Conservation (phyloP, 2,888 invertebrate species). For the Drosophila atripex region DNA sequence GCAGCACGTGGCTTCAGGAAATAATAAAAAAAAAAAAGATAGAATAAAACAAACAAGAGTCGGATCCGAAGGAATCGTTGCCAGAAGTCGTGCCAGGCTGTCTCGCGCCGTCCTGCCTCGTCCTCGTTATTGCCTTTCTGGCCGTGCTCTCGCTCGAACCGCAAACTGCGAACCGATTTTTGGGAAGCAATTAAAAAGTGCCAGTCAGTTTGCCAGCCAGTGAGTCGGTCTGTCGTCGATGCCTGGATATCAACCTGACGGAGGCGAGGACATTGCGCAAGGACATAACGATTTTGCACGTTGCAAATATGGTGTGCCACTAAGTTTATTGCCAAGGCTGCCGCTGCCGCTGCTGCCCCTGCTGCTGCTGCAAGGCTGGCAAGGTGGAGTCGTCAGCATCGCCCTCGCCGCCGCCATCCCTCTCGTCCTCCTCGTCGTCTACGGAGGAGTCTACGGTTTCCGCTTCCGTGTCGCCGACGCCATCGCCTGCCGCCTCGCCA, state of each 20-base stretch:
- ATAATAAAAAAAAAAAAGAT: constrained; percentile 39
- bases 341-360: constrained; percentile 4
- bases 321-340: constrained; percentile 69
- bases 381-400: constrained; percentile 70
- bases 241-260: constrained; percentile 59
- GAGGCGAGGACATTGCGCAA: constrained; percentile 53
- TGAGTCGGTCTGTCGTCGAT: constrained; percentile 39
- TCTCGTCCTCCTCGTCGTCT: constrained; percentile 37
- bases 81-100: constrained; percentile 31
- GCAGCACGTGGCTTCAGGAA: constrained; percentile 82
- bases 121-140: constrained; percentile 66
- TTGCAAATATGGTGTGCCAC: constrained; percentile 54
- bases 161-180: constrained; percentile 37
- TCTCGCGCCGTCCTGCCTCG: constrained; percentile 57
- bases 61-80: constrained; percentile 51
- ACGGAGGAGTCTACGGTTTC: constrained; percentile 24
- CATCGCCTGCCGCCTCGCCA: constrained; percentile 33
- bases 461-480: constrained; percentile 31
- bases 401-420: constrained; percentile 33
- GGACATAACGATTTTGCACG: constrained; percentile 55
- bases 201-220: constrained; percentile 9
- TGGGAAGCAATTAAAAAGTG: constrained; percentile 62
- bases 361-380: constrained; percentile 60
- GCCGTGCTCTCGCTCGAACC: constrained; percentile 50
- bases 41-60: constrained; percentile 12